phyloP scores from a whole-genome alignment of 1,140 invertebrate species.

The Onthophagus taurus region DNA sequence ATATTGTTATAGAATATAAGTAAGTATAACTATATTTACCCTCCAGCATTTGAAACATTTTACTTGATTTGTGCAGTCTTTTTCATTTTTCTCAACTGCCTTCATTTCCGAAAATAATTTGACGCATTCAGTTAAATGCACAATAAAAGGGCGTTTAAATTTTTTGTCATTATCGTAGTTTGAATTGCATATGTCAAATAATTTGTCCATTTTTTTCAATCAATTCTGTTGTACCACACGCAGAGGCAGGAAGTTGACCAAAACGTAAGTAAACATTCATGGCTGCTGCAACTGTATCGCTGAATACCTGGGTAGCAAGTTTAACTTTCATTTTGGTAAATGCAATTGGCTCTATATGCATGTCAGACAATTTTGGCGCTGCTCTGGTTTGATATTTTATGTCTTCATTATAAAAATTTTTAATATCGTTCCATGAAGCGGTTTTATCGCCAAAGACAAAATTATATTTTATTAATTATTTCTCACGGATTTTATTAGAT shows the following conservation, averaged over 20 bases:
- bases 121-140: too few species aligned
- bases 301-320: conserved; percentile 29
- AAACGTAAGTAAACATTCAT: conserved; percentile 17
- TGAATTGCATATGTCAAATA: conserved; percentile 12
- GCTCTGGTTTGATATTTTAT: conserved; percentile 12
- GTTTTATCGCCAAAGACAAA: conserved; percentile 5
- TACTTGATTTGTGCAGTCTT: not conserved
- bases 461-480: conserved; percentile 22
- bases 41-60: not conserved
- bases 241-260: not conserved
- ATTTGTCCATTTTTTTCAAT: conserved; percentile 6
- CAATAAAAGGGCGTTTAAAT: not conserved
- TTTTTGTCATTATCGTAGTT: not conserved
- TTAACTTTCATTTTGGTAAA: conserved; percentile 31
- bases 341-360: conserved; percentile 27
- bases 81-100: not conserved
- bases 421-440: not conserved
- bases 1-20: too few species aligned
- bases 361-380: conserved; percentile 23
- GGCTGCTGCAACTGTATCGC: conserved; percentile 21
- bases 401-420: conserved; percentile 12
- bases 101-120: conserved; percentile 16
- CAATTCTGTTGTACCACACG: not conserved
- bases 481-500: conserved; percentile 21
- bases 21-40: too few species aligned